Evolutionary conservation across 1,140 invertebrate genomes (phyloP), one percentile per base, ranked within the genome.

Genomic region (Megalonaias nervosa): DNA sequence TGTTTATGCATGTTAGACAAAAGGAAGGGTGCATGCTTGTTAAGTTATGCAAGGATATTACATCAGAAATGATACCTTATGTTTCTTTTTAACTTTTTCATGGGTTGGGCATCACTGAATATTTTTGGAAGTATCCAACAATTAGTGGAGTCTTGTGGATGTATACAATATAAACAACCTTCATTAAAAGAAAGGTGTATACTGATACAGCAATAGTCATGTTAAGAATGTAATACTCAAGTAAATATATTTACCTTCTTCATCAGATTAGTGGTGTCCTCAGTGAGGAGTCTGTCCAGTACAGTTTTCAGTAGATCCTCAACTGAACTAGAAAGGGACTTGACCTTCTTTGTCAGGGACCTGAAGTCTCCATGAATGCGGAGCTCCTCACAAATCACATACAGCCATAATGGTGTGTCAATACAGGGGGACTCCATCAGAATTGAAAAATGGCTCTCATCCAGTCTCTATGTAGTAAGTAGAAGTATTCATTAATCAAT

Each of bases 311-410:
- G 71, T 13, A 90, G 78, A 56, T 76, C 84, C 21, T 83, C 79
- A 55, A 90, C 69, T 17, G 82, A 79, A 3, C 77, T 73, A 14
- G 90, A 86, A 3, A 91, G 76, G 11, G 75, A 75, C 57, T 78
- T 57, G 21, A 91, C 88, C 59, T 88, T 88, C 12, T 80, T 66
- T 15, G 80, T 84, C 57, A 91, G 67, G 4, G 79, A 85, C 15
- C 81, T 62, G 71, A 88, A 91, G 76, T 90, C 89, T 19, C 90
- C 90, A 84, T 90, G 89, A 14, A 90, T 74, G 19, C 90, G 77
- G 38, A 91, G 79, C 73, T 91, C 89, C 61, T 91, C 87, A 71
- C 84, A 86, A 23, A 89, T 84, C 15, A 88, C 67, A 23, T 71
- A 79, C 71, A 91, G 77, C 90, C 90, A 91, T 12, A 90, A 60